Evolutionary conservation across 2,113 vertebrate genomes (phyloP).

Genomic region (Prolemur simus): DNA sequence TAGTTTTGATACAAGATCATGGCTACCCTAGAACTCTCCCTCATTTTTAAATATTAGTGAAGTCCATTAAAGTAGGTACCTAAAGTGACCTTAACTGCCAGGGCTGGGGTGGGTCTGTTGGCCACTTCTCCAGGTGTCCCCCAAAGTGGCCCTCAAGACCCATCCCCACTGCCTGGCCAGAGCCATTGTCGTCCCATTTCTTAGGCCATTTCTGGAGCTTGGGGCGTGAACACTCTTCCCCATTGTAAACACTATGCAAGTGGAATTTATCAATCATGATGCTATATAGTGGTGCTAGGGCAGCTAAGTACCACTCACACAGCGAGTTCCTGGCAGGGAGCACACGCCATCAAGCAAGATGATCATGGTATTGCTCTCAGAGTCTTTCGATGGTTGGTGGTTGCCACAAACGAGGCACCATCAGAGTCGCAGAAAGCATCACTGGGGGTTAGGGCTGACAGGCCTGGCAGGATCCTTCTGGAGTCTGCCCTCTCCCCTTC

Average conservation of each 20-base stretch:
- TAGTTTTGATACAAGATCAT: conserved; percentile 57
- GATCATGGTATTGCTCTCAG: not conserved
- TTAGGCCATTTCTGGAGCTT: not conserved
- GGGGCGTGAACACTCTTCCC: not conserved
- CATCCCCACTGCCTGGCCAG: not conserved
- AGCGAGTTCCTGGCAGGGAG: not conserved
- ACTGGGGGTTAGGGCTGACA: not conserved
- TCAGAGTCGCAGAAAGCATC: not conserved
- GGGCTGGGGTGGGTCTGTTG: not conserved
- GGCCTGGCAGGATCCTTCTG: not conserved
- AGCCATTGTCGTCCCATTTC: not conserved
- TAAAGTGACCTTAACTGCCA: conserved; percentile 70
- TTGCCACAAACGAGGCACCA: not conserved
- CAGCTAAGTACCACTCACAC: fast-evolving
- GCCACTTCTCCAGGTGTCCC: not conserved
- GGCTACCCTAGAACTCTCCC: not conserved
- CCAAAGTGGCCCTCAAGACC: not conserved
- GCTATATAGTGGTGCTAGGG: fast-evolving
- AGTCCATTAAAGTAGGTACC: not conserved
- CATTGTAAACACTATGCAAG: not conserved
- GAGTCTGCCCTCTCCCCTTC: not conserved
- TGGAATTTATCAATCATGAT: not conserved
- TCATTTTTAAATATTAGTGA: conserved; percentile 51
- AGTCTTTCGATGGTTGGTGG: not conserved
- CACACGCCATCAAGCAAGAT: not conserved